Evolutionary conservation across 2,113 vertebrate species (phyloP).

Genomic region (Megaceryle maxima): DNA sequence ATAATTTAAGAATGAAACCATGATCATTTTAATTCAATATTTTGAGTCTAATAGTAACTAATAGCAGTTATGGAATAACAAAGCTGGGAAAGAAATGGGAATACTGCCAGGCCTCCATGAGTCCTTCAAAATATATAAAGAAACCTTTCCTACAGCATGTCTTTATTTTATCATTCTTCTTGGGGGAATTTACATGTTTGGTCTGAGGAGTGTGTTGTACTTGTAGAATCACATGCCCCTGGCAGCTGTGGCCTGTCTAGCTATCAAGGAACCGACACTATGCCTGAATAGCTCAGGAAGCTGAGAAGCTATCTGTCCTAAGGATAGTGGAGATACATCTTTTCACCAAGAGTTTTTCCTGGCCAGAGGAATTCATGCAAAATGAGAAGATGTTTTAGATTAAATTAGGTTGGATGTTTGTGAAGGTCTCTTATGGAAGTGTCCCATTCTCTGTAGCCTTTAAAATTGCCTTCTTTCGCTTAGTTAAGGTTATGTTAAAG

Average conservation of each 20-base stretch:
- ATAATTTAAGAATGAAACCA: background rate
- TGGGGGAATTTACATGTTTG: background rate
- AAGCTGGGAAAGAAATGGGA: background rate
- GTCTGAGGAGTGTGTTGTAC: background rate
- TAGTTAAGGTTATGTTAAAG: background rate
- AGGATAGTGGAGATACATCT: background rate
- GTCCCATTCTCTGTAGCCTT: background rate
- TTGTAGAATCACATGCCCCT: background rate
- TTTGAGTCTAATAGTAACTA: background rate
- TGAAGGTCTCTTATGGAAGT: background rate
- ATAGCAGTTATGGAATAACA: background rate
- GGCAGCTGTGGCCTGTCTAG: background rate
- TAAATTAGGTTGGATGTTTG: background rate
- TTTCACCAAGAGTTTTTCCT: background rate
- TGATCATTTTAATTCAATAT: background rate
- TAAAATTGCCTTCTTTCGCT: background rate
- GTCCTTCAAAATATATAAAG: background rate
- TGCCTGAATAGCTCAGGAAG: background rate
- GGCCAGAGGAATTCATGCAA: background rate
- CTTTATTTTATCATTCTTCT: background rate
- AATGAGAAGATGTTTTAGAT: background rate
- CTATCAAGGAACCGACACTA: background rate
- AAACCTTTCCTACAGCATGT: background rate
- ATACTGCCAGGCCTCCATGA: background rate
- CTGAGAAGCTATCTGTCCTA: background rate